These are phyloP conservation scores for Phoebastria nigripes DNA, from an alignment of 2,797 vertebrate genomes.

Conservation along the genomic window DNA sequence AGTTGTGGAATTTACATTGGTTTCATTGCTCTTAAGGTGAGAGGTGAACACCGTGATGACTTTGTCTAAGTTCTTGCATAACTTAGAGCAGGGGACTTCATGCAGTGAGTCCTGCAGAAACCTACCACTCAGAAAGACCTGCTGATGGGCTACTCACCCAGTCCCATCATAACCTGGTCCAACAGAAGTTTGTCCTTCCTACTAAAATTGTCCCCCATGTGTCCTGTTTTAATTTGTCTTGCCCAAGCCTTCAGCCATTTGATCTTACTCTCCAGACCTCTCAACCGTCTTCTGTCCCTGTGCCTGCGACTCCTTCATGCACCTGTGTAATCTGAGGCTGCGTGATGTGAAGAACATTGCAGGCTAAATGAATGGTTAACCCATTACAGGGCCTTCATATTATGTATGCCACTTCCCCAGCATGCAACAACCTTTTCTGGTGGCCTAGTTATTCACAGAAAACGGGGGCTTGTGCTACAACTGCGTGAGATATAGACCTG, in stretches of 20 bases:
- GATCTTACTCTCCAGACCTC: not conserved
- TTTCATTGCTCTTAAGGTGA: not conserved
- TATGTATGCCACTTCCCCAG: too few species aligned
- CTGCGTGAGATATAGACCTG: not conserved
- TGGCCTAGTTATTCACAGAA: not conserved
- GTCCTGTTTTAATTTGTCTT: not conserved
- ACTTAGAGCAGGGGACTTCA: not conserved
- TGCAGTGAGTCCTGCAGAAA: not conserved
- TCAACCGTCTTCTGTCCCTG: not conserved
- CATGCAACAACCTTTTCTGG: not conserved
- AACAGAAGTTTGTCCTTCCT: not conserved
- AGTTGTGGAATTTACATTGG: not conserved
- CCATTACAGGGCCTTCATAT: not conserved
- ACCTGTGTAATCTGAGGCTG: not conserved
- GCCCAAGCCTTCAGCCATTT: not conserved
- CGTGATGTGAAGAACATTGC: not conserved
- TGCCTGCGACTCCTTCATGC: not conserved
- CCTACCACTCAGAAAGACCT: not conserved
- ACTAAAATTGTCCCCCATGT: not conserved
- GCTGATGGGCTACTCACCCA: not conserved
- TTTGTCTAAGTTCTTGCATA: not conserved
- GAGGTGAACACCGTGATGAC: not conserved
- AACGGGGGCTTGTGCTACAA: not conserved
- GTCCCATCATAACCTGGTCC: not conserved
- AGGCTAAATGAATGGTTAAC: not conserved